These are phyloP conservation scores for Notoglanidium macrostoma DNA, from an alignment of 2,797 vertebrate species.

Conservation along the genomic window DNA sequence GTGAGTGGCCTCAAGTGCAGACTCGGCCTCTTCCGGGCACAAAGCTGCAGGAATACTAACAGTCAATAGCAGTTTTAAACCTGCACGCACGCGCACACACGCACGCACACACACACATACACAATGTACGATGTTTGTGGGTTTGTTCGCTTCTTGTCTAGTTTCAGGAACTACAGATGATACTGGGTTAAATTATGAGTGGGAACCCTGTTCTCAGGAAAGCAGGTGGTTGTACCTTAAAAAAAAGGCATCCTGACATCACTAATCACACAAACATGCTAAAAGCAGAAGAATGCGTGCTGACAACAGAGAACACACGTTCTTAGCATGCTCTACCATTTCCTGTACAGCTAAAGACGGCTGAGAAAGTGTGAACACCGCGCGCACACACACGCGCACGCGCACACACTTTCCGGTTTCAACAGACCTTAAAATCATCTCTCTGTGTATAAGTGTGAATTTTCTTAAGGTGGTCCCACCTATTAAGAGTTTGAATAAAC, in stretches of 20 bases:
- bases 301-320: constrained; percentile 10
- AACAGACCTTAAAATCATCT: background rate
- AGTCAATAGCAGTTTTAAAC: constrained; percentile 2
- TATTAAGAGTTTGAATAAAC: background rate
- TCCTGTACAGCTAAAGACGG: constrained; percentile 16
- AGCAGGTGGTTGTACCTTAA: background rate
- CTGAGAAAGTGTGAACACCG: background rate
- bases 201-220: background rate
- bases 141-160: background rate
- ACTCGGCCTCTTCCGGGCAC: constrained; percentile 89
- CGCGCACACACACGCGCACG: background rate
- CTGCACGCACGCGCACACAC: background rate
- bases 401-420: background rate
- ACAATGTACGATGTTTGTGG: background rate
- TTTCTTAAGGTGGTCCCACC: background rate
- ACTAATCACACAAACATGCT: background rate
- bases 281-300: background rate
- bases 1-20: constrained; percentile 88
- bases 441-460: background rate
- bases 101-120: background rate
- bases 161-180: constrained; percentile 4
- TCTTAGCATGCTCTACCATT: constrained; percentile 22
- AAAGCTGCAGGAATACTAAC: constrained; percentile 75
- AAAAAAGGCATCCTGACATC: background rate
- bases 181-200: background rate